Percentiles rank a stretch among this genome's conserved stretches.
Conservation (phyloP, 2,888 invertebrate species). For the Netelia inedita region DNA sequence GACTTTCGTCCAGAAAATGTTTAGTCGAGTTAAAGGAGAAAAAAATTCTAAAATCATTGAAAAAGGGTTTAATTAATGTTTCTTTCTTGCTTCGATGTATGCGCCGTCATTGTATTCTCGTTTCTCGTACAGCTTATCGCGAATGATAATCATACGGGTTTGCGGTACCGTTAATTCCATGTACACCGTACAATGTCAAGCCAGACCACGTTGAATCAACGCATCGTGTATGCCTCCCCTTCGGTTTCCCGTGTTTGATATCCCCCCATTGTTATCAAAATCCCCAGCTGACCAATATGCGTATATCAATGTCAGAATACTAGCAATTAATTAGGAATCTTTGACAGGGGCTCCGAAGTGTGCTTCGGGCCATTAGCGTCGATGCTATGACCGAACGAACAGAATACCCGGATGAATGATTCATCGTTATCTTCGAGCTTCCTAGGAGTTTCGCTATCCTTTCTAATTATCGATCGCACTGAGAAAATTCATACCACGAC, state of each 20-base stretch:
- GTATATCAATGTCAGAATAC: constrained; percentile 19
- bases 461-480: background rate
- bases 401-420: constrained; percentile 14
- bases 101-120: background rate
- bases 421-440: background rate
- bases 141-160: no score
- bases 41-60: background rate
- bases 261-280: constrained; percentile 1
- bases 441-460: background rate
- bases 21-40: background rate
- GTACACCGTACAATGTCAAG: no score
- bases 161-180: no score
- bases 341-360: background rate
- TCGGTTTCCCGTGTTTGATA: constrained; percentile 5
- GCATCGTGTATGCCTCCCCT: no score
- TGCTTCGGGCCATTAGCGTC: background rate
- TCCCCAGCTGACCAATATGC: constrained; percentile 14
- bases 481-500: no score
- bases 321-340: constrained; percentile 46
- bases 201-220: no score
- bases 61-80: constrained; percentile 4
- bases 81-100: background rate
- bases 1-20: background rate
- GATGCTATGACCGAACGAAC: background rate
- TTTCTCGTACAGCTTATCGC: background rate